Evolutionary conservation across 2,888 invertebrate species (phyloP).

Genomic region (Trachelus troglodyta): DNA sequence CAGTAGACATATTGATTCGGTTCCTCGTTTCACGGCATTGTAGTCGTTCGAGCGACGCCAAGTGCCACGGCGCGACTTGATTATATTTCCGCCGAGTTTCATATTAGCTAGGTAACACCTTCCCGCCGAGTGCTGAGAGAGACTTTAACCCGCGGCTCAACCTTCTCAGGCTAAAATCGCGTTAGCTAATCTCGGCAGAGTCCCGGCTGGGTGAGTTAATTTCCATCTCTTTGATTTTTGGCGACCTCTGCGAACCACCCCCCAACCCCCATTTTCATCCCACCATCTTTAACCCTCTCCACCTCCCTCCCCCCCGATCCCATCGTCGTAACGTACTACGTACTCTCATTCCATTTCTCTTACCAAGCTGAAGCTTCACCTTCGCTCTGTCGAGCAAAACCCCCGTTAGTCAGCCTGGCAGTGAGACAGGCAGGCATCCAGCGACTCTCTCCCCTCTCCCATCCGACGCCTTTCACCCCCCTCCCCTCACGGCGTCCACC

Average conservation of each 20-base stretch:
- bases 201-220: slow-evolving; percentile 47
- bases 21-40: background rate
- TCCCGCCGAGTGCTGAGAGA: slow-evolving; percentile 21
- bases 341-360: background rate
- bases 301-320: background rate
- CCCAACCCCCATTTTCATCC: slow-evolving; percentile 11
- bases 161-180: slow-evolving; percentile 39
- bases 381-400: background rate
- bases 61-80: slow-evolving; percentile 16
- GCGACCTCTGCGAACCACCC: slow-evolving; percentile 35
- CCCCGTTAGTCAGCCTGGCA: background rate
- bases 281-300: slow-evolving; percentile 17
- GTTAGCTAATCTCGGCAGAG: slow-evolving; percentile 42
- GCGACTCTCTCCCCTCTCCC: background rate
- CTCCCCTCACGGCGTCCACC: background rate
- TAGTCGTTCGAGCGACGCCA: slow-evolving; percentile 5
- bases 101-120: slow-evolving; percentile 24
- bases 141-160: slow-evolving; percentile 20
- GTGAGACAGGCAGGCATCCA: background rate
- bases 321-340: background rate
- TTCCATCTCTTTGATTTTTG: slow-evolving; percentile 64
- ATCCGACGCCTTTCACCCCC: too few relatives aligned
- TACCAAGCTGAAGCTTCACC: background rate
- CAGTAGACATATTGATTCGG: background rate
- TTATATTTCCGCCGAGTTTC: slow-evolving; percentile 33